A percentile compares a stretch with the other conserved stretches of the same genome.
phyloP scores from a whole-genome alignment of 2,113 vertebrate species.

The Connochaetes taurinus region DNA sequence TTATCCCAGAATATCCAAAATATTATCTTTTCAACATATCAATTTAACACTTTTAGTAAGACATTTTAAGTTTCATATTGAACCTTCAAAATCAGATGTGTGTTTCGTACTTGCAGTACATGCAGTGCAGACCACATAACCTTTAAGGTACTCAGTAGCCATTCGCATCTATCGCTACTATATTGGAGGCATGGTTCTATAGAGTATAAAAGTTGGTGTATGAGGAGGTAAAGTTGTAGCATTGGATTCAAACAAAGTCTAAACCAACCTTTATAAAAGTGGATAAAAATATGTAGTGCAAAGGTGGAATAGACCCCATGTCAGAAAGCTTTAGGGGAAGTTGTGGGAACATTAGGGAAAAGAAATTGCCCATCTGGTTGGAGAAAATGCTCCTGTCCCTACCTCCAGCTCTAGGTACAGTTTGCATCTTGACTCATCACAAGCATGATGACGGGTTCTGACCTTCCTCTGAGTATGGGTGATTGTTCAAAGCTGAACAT shows the following conservation, averaged over 20 bases:
- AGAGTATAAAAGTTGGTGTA: not conserved
- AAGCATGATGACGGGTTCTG: constrained; percentile 31
- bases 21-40: not conserved
- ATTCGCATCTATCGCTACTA: not conserved
- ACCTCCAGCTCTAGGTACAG: not conserved
- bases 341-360: not conserved
- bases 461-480: constrained; percentile 41
- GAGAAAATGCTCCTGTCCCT: not conserved
- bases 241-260: not conserved
- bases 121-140: not conserved
- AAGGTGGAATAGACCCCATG: not conserved
- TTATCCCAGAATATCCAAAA: not conserved
- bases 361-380: not conserved
- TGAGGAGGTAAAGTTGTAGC: not conserved
- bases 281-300: not conserved
- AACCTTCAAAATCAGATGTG: not conserved
- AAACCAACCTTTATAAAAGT: not conserved
- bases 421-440: constrained; percentile 16
- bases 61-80: not conserved
- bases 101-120: not conserved
- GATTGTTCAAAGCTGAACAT: constrained; percentile 21
- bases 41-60: not conserved
- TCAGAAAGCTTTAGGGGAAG: not conserved
- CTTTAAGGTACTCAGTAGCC: not conserved
- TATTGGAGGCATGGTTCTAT: not conserved